A percentile compares a stretch with the other conserved stretches of the same genome.
Conservation (phyloP, 2,797 vertebrate species). For the Pantherophis vulpinus region DNA sequence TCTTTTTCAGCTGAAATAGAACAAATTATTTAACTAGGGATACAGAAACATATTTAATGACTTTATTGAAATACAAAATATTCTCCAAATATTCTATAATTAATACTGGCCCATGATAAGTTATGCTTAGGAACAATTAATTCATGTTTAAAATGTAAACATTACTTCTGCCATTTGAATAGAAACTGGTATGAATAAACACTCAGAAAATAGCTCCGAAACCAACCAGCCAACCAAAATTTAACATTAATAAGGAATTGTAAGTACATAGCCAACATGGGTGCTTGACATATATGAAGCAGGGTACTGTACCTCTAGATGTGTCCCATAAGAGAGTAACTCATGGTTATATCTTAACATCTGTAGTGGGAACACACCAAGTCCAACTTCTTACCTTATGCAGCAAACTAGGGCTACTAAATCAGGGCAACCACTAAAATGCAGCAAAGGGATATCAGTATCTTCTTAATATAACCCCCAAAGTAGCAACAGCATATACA, state of each 20-base stretch:
- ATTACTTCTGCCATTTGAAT: constrained; percentile 29
- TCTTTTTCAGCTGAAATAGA: not conserved
- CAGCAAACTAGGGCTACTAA: not conserved
- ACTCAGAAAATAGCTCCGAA: constrained; percentile 52
- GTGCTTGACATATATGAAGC: constrained; percentile 30
- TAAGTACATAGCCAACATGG: constrained; percentile 17
- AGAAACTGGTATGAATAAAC: constrained; percentile 11
- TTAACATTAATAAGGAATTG: constrained; percentile 41
- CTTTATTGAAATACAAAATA: constrained; percentile 68
- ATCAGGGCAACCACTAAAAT: not conserved
- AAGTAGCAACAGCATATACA: constrained; percentile 1
- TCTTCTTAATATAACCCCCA: not conserved
- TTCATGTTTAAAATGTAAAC: constrained; percentile 55
- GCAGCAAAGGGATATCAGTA: not conserved
- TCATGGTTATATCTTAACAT: not conserved
- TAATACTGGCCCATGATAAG: constrained; percentile 51
- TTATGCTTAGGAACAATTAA: constrained; percentile 49
- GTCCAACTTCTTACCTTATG: not conserved
- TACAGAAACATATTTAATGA: constrained; percentile 56
- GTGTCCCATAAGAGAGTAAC: constrained; percentile 20
- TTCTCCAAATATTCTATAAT: constrained; percentile 61
- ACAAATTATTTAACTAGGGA: constrained; percentile 5
- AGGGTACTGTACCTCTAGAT: constrained; percentile 2
- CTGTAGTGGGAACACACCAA: not conserved
- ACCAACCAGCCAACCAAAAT: constrained; percentile 30